phyloP scores from a whole-genome alignment of 1,140 invertebrate genomes.

The Saccostrea cuccullata region DNA sequence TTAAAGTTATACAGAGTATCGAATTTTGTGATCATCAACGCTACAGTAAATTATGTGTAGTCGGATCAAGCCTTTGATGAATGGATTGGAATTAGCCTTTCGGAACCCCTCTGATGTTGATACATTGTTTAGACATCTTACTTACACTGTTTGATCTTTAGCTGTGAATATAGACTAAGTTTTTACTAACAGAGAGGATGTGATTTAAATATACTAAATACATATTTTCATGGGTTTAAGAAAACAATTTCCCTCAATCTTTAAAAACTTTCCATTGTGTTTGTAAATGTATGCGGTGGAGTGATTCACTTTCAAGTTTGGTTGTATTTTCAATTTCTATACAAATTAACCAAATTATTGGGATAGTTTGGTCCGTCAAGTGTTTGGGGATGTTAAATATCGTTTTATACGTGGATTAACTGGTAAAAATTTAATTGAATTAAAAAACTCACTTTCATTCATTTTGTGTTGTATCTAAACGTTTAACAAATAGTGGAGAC shows the following conservation, averaged over 20 bases:
- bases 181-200: neutral
- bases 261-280: neutral
- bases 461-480: conserved; percentile 10
- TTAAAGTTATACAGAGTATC: neutral
- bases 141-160: neutral
- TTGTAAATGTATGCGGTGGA: conserved; percentile 3
- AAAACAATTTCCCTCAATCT: conserved; percentile 21
- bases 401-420: conserved; percentile 20
- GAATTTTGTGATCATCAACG: neutral
- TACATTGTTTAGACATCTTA: conserved; percentile 9
- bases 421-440: conserved; percentile 34
- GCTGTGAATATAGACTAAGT: conserved; percentile 16
- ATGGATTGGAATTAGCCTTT: neutral
- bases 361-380: conserved; percentile 26
- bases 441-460: conserved; percentile 19
- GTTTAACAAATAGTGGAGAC: neutral
- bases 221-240: conserved; percentile 31
- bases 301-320: neutral
- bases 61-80: neutral
- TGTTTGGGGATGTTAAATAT: conserved; percentile 29
- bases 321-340: conserved; percentile 27
- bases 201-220: conserved; percentile 36
- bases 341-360: conserved; percentile 36
- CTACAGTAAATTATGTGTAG: neutral
- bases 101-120: neutral